Percentiles rank a stretch among this genome's conserved stretches.
Conservation (phyloP, 2,888 invertebrate species). For the Drosophila cracens region DNA sequence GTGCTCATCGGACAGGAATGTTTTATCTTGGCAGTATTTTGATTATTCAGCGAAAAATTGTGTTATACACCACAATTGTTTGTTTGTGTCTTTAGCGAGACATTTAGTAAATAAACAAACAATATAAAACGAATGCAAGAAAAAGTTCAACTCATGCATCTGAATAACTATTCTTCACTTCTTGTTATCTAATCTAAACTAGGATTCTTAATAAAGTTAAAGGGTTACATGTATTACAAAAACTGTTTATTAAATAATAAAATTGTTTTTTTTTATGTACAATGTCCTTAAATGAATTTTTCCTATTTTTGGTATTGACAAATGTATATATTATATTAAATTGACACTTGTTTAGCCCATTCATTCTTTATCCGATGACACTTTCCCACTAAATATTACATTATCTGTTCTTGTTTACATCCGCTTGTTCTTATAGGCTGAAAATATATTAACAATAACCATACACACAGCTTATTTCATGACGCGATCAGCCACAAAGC, state of each 20-base stretch:
- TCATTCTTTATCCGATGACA: neutral
- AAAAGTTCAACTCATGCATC: constrained; percentile 12
- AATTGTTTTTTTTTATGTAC: neutral
- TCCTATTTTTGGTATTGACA: neutral
- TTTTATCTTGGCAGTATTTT: constrained; percentile 68
- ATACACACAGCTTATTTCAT: neutral
- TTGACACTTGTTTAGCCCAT: neutral
- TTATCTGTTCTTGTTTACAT: constrained; percentile 33
- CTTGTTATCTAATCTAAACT: neutral
- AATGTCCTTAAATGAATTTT: neutral
- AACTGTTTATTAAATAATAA: no score
- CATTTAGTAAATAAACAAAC: constrained; percentile 50
- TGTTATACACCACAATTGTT: constrained; percentile 24
- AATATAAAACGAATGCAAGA: constrained; percentile 20
- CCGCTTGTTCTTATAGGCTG: neutral
- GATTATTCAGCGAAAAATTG: constrained; percentile 31
- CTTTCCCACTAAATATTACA: neutral
- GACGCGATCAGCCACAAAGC: constrained; percentile 11
- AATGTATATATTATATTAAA: neutral
- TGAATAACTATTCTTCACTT: neutral
- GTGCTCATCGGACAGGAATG: constrained; percentile 31
- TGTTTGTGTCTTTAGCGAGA: constrained; percentile 8
- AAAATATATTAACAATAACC: neutral
- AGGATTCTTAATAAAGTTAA: neutral
- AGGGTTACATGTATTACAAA: neutral